phyloP scores from a whole-genome alignment of 2,797 vertebrate species.

The Parambassis ranga region DNA sequence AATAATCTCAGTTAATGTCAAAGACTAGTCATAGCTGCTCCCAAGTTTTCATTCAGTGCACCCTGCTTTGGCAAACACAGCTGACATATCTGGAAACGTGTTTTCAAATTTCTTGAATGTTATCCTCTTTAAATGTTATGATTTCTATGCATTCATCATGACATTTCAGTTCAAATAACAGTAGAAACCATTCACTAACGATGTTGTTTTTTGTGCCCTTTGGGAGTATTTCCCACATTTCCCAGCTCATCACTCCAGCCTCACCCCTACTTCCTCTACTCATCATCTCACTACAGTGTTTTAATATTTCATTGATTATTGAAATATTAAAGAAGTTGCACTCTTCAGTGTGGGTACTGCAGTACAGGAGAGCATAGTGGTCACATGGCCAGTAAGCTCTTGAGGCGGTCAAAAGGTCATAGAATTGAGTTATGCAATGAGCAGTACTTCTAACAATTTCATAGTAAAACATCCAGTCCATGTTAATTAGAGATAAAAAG shows the following conservation, averaged over 20 bases:
- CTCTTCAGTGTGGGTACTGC: slow-evolving; percentile 69
- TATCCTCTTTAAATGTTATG: neutral
- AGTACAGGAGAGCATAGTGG: slow-evolving; percentile 14
- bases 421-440: neutral
- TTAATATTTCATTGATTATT: slow-evolving; percentile 93
- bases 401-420: slow-evolving; percentile 20
- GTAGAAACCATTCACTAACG: neutral
- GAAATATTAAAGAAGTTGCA: slow-evolving; percentile 89
- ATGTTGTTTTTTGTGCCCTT: neutral
- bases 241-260: neutral
- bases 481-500: too few relatives aligned
- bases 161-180: rapidly evolving
- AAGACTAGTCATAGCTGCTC: slow-evolving; percentile 18
- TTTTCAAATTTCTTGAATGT: neutral
- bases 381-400: neutral
- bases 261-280: slow-evolving; percentile 73
- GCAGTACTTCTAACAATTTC: slow-evolving; percentile 3
- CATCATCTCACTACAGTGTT: slow-evolving; percentile 81
- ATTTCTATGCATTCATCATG: neutral
- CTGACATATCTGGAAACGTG: neutral
- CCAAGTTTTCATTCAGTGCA: slow-evolving; percentile 19
- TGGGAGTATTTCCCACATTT: neutral
- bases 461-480: too few relatives aligned
- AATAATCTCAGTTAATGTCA: slow-evolving; percentile 57
- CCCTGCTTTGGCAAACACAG: neutral